These are phyloP conservation scores for Achroia grisella DNA, from an alignment of 1,140 invertebrate species.

Conservation along the genomic window DNA sequence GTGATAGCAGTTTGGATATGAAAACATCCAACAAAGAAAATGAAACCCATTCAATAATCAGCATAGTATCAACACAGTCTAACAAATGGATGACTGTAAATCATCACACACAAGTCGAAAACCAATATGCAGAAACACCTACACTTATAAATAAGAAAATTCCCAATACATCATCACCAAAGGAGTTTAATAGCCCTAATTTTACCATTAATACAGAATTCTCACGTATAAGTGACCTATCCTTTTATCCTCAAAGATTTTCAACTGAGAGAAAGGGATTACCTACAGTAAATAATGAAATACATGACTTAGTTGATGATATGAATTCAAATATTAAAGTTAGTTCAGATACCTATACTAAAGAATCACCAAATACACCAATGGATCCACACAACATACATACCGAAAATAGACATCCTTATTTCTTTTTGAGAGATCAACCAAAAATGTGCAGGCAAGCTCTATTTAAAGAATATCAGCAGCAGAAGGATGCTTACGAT, in stretches of 20 bases:
- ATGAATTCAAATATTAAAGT: conserved; percentile 28
- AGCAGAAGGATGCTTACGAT: conserved; percentile 25
- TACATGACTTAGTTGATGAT: conserved; percentile 49
- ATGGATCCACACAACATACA: conserved; percentile 21
- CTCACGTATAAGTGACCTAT: conserved; percentile 59
- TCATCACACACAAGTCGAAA: conserved; percentile 23
- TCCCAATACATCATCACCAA: conserved; percentile 63
- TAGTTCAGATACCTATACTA: conserved; percentile 66
- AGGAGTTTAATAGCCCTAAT: conserved; percentile 58
- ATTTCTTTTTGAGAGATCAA: conserved; percentile 32
- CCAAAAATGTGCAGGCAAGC: conserved; percentile 42
- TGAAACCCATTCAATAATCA: conserved; percentile 50
- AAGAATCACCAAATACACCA: conserved; percentile 60
- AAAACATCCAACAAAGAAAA: conserved; percentile 52
- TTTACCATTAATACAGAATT: conserved; percentile 65
- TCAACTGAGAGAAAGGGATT: conserved; percentile 64
- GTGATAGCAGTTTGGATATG: conserved; percentile 49
- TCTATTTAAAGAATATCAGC: conserved; percentile 46
- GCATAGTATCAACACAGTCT: conserved; percentile 37
- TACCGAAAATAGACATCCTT: conserved; percentile 20
- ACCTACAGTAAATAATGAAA: conserved; percentile 49
- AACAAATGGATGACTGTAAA: conserved; percentile 46
- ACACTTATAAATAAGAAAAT: conserved; percentile 44
- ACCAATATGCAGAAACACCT: conserved; percentile 32
- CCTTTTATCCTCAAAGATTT: conserved; percentile 64